Conservation (phyloP, 2,888 invertebrate genomes). For the Endotricha flammealis region DNA sequence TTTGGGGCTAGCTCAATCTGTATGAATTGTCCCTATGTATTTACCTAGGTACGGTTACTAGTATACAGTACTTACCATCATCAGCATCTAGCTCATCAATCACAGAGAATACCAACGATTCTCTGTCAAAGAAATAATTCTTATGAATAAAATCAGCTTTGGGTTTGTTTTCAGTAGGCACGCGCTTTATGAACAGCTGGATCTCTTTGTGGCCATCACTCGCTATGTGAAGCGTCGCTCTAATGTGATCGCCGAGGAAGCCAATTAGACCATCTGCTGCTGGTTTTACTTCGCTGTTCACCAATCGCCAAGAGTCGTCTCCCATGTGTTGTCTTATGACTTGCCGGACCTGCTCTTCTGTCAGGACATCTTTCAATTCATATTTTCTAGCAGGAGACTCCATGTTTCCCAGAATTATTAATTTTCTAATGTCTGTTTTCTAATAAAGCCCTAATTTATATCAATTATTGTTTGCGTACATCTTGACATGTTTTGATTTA, state of each 20-base stretch:
- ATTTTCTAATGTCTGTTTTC: too few species aligned
- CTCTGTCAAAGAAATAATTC: conserved; percentile 42
- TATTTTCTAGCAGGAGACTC: neutral
- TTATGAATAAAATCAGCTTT: conserved; percentile 50
- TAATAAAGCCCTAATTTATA: too few species aligned
- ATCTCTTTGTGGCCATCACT: conserved; percentile 25
- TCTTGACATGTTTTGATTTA: too few species aligned
- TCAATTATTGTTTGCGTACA: too few species aligned
- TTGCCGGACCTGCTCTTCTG: conserved; percentile 13
- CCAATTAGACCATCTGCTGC: conserved; percentile 49
- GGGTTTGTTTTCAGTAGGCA: conserved; percentile 45
- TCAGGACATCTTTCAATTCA: conserved; percentile 14
- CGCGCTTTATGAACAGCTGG: conserved; percentile 47
- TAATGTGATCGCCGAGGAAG: conserved; percentile 56
- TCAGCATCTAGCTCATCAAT: conserved; percentile 34
- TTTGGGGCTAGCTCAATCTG: too few species aligned
- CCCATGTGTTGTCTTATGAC: conserved; percentile 13
- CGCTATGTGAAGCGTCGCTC: conserved; percentile 33
- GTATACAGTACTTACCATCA: conserved; percentile 32
- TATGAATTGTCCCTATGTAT: too few species aligned
- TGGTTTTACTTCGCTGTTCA: conserved; percentile 29
- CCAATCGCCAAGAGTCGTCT: conserved; percentile 20
- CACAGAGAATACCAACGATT: conserved; percentile 42
- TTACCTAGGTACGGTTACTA: too few species aligned
- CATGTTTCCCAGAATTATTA: too few species aligned